Evolutionary conservation across 2,888 invertebrate species (phyloP).

Genomic region (Chrysotoxum bicinctum): DNA sequence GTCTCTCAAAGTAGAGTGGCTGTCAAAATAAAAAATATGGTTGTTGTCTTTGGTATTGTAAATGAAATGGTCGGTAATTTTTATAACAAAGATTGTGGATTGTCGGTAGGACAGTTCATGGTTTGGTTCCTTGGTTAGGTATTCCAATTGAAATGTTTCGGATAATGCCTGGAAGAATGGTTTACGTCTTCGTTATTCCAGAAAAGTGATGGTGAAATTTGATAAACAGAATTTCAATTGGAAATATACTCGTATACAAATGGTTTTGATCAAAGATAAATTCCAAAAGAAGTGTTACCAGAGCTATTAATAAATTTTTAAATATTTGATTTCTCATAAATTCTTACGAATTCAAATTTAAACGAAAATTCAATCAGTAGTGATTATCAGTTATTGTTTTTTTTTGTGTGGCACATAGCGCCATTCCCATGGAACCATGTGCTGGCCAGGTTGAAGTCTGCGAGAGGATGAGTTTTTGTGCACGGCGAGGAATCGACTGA

Average conservation of each 20-base stretch:
- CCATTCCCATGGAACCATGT: no score
- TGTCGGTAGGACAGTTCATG: not conserved
- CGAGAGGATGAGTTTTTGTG: no score
- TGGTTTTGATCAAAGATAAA: not conserved
- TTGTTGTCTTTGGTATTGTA: not conserved
- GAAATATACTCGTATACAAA: not conserved
- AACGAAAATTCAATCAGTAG: no score
- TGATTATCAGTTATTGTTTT: no score
- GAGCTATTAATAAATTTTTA: not conserved
- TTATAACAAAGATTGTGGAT: not conserved
- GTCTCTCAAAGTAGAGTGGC: not conserved
- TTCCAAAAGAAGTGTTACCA: not conserved
- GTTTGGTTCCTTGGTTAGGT: not conserved
- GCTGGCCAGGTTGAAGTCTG: no score
- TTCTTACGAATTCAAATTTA: no score
- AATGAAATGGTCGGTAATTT: not conserved
- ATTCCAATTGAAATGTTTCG: not conserved
- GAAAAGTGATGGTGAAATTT: not conserved
- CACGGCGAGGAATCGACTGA: no score
- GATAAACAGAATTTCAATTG: not conserved
- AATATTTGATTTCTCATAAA: no score
- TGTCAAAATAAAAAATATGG: not conserved
- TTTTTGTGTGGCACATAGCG: no score
- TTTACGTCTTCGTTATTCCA: not conserved
- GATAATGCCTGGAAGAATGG: not conserved